A percentile compares a stretch with the other conserved stretches of the same genome.
phyloP scores from a whole-genome alignment of 1,140 invertebrate species.

The Drosophila persimilis region DNA sequence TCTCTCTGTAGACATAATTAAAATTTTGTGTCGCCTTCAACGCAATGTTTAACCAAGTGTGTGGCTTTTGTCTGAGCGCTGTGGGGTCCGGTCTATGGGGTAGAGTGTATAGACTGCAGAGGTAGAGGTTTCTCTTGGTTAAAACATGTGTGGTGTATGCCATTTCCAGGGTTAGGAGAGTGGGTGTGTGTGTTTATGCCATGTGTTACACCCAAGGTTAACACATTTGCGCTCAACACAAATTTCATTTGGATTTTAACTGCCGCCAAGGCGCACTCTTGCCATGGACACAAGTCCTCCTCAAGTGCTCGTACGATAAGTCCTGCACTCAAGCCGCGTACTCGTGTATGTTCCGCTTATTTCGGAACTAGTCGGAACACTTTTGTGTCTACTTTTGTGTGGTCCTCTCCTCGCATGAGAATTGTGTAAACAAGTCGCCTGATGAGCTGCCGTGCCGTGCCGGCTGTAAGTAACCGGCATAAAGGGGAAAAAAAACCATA shows the following conservation, averaged over 20 bases:
- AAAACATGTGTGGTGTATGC: not conserved
- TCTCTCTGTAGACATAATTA: slow-evolving; percentile 58
- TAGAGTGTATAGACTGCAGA: not conserved
- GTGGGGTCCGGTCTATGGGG: not conserved
- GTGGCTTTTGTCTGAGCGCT: slow-evolving; percentile 3
- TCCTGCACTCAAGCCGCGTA: slow-evolving; percentile 16
- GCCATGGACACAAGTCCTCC: slow-evolving; percentile 35
- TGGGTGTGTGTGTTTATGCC: not conserved
- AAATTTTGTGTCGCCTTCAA: slow-evolving; percentile 51
- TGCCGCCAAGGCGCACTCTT: slow-evolving; percentile 32
- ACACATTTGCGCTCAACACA: slow-evolving; percentile 38
- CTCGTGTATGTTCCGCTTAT: slow-evolving; percentile 28
- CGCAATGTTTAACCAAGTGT: slow-evolving; percentile 67
- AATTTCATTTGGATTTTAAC: slow-evolving; percentile 60
- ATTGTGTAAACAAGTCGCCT: slow-evolving; percentile 47
- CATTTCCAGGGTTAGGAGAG: no score
- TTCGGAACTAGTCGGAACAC: slow-evolving; percentile 23
- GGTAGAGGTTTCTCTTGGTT: not conserved
- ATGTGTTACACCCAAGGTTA: slow-evolving; percentile 31
- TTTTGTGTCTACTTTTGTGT: no score
- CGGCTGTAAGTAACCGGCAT: not conserved
- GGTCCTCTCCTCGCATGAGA: slow-evolving; percentile 19
- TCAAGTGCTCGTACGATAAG: slow-evolving; percentile 44
- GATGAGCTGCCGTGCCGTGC: slow-evolving; percentile 20
- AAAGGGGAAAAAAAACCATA: slow-evolving; percentile 15